phyloP scores from a whole-genome alignment of 23 tunicate species.

The Styela clava region DNA sequence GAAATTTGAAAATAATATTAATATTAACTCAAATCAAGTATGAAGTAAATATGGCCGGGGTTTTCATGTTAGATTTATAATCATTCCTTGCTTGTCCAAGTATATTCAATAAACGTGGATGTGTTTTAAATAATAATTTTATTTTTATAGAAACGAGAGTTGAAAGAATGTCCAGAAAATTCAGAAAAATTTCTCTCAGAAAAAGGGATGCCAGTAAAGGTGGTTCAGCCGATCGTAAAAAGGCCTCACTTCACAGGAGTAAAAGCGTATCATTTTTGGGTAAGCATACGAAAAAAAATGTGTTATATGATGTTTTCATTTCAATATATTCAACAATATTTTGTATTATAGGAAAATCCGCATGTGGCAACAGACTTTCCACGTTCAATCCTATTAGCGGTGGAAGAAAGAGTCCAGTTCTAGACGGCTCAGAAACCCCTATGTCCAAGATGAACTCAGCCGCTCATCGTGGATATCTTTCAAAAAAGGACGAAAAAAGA shows the following conservation, averaged over 20 bases:
- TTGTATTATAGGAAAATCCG: background rate
- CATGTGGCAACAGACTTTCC: background rate
- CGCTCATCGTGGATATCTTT: background rate
- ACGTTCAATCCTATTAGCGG: background rate
- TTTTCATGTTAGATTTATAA: background rate
- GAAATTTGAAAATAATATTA: too few species aligned
- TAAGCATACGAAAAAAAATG: too few species aligned
- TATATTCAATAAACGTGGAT: background rate
- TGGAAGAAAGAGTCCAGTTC: background rate
- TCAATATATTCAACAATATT: conserved; percentile 1
- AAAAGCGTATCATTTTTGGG: conserved; percentile 21
- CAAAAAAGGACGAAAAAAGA: conserved; percentile 3
- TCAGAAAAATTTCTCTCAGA: conserved; percentile 17
- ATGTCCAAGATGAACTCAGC: background rate
- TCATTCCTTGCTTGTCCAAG: background rate
- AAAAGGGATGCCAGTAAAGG: conserved; percentile 11
- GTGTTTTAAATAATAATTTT: background rate
- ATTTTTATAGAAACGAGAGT: background rate
- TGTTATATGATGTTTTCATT: too few species aligned
- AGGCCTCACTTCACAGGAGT: background rate
- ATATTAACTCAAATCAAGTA: background rate
- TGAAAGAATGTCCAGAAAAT: background rate
- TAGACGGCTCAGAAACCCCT: background rate
- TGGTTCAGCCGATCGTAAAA: background rate
- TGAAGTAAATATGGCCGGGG: background rate